phyloP scores from a whole-genome alignment of 2,797 vertebrate species.

The Borostomias antarcticus region DNA sequence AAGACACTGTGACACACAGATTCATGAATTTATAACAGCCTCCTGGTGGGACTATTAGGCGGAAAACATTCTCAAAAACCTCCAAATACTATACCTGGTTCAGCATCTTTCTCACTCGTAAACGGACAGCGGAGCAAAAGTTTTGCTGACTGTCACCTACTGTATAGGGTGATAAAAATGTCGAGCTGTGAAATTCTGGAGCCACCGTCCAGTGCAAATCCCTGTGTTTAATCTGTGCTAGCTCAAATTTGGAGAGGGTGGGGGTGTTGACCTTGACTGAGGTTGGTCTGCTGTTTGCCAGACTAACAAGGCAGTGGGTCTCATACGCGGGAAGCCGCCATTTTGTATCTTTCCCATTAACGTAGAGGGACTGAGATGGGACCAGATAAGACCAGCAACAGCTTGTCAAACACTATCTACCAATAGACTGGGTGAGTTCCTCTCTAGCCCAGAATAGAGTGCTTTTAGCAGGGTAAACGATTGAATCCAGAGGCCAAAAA shows the following conservation, averaged over 20 bases:
- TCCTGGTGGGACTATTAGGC: conserved; percentile 6
- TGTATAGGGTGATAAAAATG: conserved; percentile 46
- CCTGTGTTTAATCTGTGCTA: conserved; percentile 45
- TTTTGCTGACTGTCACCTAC: conserved; percentile 50
- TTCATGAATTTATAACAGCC: not conserved
- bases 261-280: conserved; percentile 49
- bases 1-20: too few relatives aligned
- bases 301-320: conserved; percentile 27
- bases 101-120: conserved; percentile 12
- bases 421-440: too few relatives aligned
- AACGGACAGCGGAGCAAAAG: conserved; percentile 17
- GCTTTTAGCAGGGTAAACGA: too few relatives aligned
- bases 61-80: not conserved
- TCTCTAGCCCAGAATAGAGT: too few relatives aligned
- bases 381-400: too few relatives aligned
- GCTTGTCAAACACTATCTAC: too few relatives aligned
- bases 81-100: conserved; percentile 6
- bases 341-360: too few relatives aligned
- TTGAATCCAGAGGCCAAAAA: too few relatives aligned
- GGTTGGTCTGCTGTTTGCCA: conserved; percentile 38
- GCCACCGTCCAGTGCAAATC: conserved; percentile 49
- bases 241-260: conserved; percentile 17
- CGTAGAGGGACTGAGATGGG: too few relatives aligned
- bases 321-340: conserved; percentile 32
- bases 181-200: conserved; percentile 49